Evolutionary conservation across 2,888 invertebrate species (phyloP), one percentile per base, ranked within the genome.

Genomic region (Athalia rosae): DNA sequence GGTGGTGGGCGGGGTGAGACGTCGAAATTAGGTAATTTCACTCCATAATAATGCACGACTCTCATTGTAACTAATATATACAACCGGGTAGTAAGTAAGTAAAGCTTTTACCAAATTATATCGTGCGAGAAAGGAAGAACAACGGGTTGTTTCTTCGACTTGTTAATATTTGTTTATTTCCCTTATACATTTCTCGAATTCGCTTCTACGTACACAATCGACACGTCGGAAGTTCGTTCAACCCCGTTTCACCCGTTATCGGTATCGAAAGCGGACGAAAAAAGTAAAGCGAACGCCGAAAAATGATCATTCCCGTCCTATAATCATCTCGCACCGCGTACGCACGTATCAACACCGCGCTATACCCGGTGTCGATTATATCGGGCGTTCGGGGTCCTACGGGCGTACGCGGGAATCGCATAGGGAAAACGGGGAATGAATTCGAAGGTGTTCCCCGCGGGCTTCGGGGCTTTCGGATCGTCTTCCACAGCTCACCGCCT

Each of bases 1-100:
- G 53, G 9, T 4, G 53, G n/a, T 7, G 53, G 7, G 53, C 53
- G 53, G 53, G 9, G 89, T 89, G 88, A 88, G 88, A 86, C 86
- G 86, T 86, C 87, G 85, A 88, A 89, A 89, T 89, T 89, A 88
- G 89, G 89, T 88, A 89, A 89, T 89, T 89, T 88, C 85, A 88
- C 86, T 85, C 87, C 88, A 86, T 88, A 89, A 89, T 89, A 89
- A 88, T 87, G 86, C n/a, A 58, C 87, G 87, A 86, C 83, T 81
- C 80, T 50, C 81, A 83, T 83, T 82, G 83, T 84, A 69, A 69
- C 67, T 67, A 77, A 77, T 77, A 47, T 53, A 53, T 69, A 58
- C 28, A 9, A 62, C 28, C 53, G 71, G n/a, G 71, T 53, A 6
- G 11, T 7, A 7, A 53, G 53, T 53, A 4, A 53, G 7, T 9